Evolutionary conservation across 2,888 invertebrate species (phyloP).

Genomic region (Dione vanillae): DNA sequence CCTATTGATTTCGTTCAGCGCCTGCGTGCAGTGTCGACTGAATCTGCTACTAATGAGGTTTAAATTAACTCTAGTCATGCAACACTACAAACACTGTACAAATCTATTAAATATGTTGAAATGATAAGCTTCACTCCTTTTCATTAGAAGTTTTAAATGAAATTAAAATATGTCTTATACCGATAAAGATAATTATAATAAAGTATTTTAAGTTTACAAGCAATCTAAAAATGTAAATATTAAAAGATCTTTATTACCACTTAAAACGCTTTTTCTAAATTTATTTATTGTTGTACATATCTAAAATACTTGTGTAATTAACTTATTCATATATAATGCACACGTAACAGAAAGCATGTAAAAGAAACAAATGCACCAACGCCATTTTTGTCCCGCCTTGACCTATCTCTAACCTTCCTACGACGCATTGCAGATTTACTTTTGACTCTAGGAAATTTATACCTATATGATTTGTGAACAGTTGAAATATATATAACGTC

Average conservation of each 20-base stretch:
- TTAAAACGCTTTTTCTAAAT: not conserved
- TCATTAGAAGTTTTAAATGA: not conserved
- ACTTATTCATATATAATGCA: no score
- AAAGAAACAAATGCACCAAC: constrained; percentile 37
- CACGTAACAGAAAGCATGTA: constrained; percentile 19
- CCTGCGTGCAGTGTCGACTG: constrained; percentile 15
- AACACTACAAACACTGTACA: constrained; percentile 19
- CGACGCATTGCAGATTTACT: constrained; percentile 44
- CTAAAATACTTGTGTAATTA: no score
- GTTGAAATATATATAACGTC: constrained; percentile 6
- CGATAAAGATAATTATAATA: not conserved
- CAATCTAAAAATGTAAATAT: not conserved
- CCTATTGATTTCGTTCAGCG: constrained; percentile 10
- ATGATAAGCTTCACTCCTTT: not conserved
- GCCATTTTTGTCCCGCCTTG: constrained; percentile 41
- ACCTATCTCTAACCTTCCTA: constrained; percentile 45
- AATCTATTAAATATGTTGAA: constrained; percentile 3
- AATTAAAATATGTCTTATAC: not conserved
- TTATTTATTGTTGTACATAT: not conserved
- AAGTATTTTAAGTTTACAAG: no score
- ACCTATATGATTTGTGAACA: constrained; percentile 12
- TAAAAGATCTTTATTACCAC: not conserved
- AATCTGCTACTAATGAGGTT: constrained; percentile 23
- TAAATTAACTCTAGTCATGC: constrained; percentile 30
- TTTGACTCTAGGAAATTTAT: constrained; percentile 22